Percentiles rank a stretch among this genome's conserved stretches.
Evolutionary conservation across 2,888 invertebrate genomes (phyloP).

Genomic region (Rhopalosiphum nymphaeae): DNA sequence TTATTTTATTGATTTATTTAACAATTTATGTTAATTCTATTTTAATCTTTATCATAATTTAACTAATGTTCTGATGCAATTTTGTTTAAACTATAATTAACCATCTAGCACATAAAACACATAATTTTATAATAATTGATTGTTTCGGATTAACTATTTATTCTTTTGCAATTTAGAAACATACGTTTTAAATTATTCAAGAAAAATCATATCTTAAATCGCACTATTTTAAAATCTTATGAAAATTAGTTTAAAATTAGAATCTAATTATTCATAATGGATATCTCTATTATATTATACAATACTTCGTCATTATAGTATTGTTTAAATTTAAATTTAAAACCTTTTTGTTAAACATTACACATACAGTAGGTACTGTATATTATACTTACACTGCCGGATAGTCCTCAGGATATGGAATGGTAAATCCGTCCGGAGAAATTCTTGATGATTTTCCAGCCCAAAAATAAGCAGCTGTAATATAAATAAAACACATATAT

Average conservation of each 20-base stretch:
- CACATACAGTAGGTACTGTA: neutral
- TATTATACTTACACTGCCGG: constrained; percentile 78
- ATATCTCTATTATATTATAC: neutral
- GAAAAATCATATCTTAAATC: neutral
- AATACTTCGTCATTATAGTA: neutral
- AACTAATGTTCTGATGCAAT: neutral
- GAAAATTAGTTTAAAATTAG: neutral
- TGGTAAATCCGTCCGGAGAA: constrained; percentile 84
- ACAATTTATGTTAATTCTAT: neutral
- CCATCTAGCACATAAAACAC: neutral
- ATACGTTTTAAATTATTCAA: neutral
- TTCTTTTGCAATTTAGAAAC: too few species aligned
- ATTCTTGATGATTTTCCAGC: constrained; percentile 85
- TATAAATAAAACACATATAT: neutral
- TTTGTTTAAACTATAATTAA: neutral
- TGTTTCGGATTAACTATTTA: neutral
- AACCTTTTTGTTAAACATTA: neutral
- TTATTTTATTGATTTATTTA: neutral
- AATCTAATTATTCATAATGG: neutral
- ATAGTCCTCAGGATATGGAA: constrained; percentile 89
- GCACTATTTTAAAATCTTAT: neutral
- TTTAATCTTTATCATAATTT: neutral
- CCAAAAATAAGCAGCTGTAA: constrained; percentile 88
- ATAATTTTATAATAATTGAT: neutral
- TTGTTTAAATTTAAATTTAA: neutral